A percentile compares a stretch with the other conserved stretches of the same genome.
phyloP scores from a whole-genome alignment of 2,888 invertebrate species.

The Muschampia plurimacula region DNA sequence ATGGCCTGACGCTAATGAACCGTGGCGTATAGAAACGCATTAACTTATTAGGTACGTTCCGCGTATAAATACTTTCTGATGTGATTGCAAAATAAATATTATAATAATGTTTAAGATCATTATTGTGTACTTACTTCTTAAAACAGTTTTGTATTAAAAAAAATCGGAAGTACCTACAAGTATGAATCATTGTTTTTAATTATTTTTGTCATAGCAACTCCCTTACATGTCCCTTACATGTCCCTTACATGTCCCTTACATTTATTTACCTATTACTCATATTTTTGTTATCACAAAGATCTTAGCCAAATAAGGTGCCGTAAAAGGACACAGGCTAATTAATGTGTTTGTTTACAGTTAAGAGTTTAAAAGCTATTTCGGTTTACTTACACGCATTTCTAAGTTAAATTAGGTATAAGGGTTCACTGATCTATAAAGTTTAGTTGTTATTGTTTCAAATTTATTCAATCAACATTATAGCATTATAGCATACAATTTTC shows the following conservation, averaged over 20 bases:
- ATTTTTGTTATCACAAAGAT: constrained; percentile 1
- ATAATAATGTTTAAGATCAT: not conserved
- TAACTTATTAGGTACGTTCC: not conserved
- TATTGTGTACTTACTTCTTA: not conserved
- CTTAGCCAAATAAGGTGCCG: not conserved
- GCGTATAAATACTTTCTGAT: not conserved
- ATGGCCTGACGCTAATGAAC: too few species aligned
- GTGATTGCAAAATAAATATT: not conserved
- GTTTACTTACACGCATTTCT: too few species aligned
- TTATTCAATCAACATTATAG: too few species aligned
- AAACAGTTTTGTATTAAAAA: not conserved
- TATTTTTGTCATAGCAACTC: constrained; percentile 19
- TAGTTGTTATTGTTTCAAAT: too few species aligned
- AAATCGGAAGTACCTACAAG: too few species aligned
- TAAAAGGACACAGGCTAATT: not conserved
- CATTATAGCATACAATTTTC: too few species aligned
- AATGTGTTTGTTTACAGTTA: not conserved
- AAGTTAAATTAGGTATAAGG: too few species aligned
- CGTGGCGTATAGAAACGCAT: too few species aligned
- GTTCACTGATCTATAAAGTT: too few species aligned
- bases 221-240: not conserved
- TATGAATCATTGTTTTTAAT: constrained; percentile 24
- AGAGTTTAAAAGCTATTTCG: too few species aligned
- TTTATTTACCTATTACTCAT: not conserved
- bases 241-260: not conserved